These are phyloP conservation scores for Orchesella flavescens DNA, from an alignment of 2,888 invertebrate genomes.

Conservation along the genomic window DNA sequence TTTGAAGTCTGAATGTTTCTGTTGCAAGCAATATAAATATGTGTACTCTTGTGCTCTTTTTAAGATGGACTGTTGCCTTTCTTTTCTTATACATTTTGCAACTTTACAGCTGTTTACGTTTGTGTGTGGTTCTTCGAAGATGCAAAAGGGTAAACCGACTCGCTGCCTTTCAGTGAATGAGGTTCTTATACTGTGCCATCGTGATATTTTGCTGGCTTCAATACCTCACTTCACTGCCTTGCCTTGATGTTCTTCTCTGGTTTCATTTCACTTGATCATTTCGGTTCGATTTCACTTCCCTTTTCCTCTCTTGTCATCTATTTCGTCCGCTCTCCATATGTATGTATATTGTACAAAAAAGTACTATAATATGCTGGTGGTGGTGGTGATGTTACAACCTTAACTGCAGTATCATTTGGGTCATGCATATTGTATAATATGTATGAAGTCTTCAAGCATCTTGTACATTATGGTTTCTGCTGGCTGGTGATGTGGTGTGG, in stretches of 20 bases:
- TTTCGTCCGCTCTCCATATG: conserved; percentile 2
- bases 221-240: conserved; percentile 36
- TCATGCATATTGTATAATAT: conserved; percentile 3
- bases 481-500: too few relatives aligned
- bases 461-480: too few relatives aligned
- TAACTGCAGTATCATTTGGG: not conserved
- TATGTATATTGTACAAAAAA: too few relatives aligned
- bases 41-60: too few relatives aligned
- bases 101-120: not conserved
- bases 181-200: conserved; percentile 14
- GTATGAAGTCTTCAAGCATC: too few relatives aligned
- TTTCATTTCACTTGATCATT: conserved; percentile 52
- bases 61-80: too few relatives aligned
- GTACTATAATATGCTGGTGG: not conserved
- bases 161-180: conserved; percentile 30
- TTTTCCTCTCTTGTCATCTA: conserved; percentile 33
- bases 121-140: conserved; percentile 40
- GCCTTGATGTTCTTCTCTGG: conserved; percentile 33
- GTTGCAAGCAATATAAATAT: too few relatives aligned
- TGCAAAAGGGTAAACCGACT: conserved; percentile 40
- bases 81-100: too few relatives aligned
- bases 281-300: conserved; percentile 52
- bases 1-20: too few relatives aligned
- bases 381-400: not conserved
- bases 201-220: conserved; percentile 15